Evolutionary conservation across 2,113 vertebrate species (phyloP), one percentile per base, ranked within the genome.

Genomic region (Cepphus grylle): DNA sequence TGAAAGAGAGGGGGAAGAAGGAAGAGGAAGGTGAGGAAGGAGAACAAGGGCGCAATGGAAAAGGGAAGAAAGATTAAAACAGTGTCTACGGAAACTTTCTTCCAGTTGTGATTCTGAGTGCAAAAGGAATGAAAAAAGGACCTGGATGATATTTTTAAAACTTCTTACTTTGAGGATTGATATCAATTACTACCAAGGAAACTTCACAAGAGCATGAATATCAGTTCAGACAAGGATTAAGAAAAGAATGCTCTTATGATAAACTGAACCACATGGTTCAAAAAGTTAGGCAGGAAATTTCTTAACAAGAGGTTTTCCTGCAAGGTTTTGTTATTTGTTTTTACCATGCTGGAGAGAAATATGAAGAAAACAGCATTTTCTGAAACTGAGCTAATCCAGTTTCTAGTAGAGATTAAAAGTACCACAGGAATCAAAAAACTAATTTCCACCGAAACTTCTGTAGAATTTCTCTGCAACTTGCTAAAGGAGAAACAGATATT

Each of bases 331-430:
- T 7, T 72, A 34, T 59, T 73, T 72, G 19, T 29, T 65, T 87
- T 79, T 83, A 52, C 47, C 7, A 30, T 43, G 14, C 6, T 50
- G 14, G 11, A 67, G 18, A 69, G 32, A 79, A 79, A 36, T 15
- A 84, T 27, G 55, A 91, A 66, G 58, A 86, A 59, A 78, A 38
- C 12, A 47, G 8, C 5, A 27, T 65, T 65, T 82, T 88, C 40
- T 78, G 73, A 79, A 72, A 62, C 30, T 49, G 84, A 95, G 79
- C 34, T 96, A 90, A 96, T 96, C 47, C 61, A 76, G 26, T 95
- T 92, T 96, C 90, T 93, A 88, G 50, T 27, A 67, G 87, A 96
- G 79, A 97, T 90, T 84, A 89, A 94, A 77, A 50, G 25, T 74
- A 42, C 32, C 52, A 12, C 27, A 8, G 58, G 19, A 69, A 76